Evolutionary conservation across 1,140 invertebrate genomes (phyloP).

Genomic region (Bombus superbus): DNA sequence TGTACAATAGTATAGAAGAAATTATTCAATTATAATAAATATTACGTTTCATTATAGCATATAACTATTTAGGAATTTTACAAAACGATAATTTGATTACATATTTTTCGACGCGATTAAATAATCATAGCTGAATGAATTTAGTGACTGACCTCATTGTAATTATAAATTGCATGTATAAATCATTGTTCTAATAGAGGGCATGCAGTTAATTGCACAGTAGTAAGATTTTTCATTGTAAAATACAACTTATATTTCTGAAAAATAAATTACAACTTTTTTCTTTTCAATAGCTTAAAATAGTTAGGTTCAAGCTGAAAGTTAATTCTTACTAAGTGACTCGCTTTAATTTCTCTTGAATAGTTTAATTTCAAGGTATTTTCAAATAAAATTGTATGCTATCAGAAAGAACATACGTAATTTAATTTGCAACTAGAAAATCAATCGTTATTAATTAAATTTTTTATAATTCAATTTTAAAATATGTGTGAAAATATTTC

Average conservation of each 20-base stretch:
- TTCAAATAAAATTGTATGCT: not conserved
- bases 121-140: constrained; percentile 23
- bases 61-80: not conserved
- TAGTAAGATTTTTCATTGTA: not conserved
- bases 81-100: not conserved
- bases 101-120: not conserved
- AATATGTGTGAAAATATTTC: too few relatives aligned
- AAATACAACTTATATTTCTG: not conserved
- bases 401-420: not conserved
- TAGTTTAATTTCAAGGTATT: too few relatives aligned
- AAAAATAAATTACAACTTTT: not conserved
- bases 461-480: not conserved
- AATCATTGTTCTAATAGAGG: not conserved
- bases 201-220: not conserved
- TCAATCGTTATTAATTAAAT: not conserved
- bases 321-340: too few relatives aligned
- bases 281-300: too few relatives aligned
- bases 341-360: too few relatives aligned
- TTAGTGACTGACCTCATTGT: constrained; percentile 3
- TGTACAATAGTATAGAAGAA: not conserved
- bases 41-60: not conserved
- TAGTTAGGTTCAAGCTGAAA: too few relatives aligned
- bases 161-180: constrained; percentile 6
- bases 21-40: not conserved
- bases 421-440: not conserved